These are phyloP conservation scores for Alitta virens DNA, from an alignment of 2,888 invertebrate genomes.

Conservation along the genomic window DNA sequence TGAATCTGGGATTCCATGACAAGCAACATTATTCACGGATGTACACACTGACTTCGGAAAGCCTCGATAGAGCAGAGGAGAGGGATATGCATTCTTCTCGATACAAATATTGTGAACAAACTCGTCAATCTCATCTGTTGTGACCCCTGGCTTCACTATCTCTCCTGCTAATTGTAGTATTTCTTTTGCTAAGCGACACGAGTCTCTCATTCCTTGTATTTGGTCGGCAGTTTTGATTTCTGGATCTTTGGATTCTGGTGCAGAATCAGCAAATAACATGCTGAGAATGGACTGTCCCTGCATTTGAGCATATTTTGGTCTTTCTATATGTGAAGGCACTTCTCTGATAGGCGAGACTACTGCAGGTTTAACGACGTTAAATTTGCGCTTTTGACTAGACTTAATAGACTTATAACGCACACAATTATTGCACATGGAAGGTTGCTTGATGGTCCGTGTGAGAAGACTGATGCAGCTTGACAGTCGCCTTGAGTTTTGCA, in stretches of 20 bases:
- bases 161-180: slow-evolving; percentile 89
- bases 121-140: slow-evolving; percentile 95
- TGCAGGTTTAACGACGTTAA: slow-evolving; percentile 15
- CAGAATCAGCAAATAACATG: background rate
- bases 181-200: slow-evolving; percentile 76
- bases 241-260: background rate
- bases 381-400: background rate
- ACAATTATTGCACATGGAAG: no score
- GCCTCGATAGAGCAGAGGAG: slow-evolving; percentile 94
- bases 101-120: slow-evolving; percentile 62
- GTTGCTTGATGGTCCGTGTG: no score
- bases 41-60: slow-evolving; percentile 99
- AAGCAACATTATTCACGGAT: slow-evolving; percentile 64
- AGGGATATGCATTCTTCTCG: slow-evolving; percentile 90
- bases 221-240: slow-evolving; percentile 25
- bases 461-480: no score
- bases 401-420: no score
- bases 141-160: slow-evolving; percentile 75
- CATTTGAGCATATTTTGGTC: slow-evolving; percentile 8
- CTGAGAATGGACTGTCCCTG: no score
- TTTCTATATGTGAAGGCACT: slow-evolving; percentile 13
- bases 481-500: no score
- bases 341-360: background rate
- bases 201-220: slow-evolving; percentile 70
- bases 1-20: slow-evolving; percentile 91